Evolutionary conservation across 2,888 invertebrate species (phyloP).

Genomic region (Bugulina stolonifera): DNA sequence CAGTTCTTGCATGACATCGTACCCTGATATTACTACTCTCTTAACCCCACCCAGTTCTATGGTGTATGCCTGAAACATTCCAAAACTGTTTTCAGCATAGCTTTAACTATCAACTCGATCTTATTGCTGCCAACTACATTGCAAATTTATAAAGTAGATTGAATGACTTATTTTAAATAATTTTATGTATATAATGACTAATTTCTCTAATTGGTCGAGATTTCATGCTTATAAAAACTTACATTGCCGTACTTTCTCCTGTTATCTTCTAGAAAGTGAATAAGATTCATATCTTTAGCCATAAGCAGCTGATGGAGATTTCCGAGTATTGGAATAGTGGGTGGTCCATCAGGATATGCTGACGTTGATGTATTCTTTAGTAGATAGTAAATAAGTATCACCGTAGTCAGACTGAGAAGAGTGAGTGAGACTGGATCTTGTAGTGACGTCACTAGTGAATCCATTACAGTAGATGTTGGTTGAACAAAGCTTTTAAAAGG

Average conservation of each 20-base stretch:
- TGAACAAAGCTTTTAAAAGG: no score
- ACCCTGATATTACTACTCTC: not conserved
- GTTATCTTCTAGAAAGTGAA: conserved; percentile 3
- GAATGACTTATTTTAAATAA: no score
- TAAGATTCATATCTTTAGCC: not conserved
- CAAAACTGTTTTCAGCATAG: not conserved
- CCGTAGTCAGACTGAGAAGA: not conserved
- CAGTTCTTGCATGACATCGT: conserved; percentile 6
- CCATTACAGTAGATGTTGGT: no score
- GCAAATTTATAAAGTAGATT: no score
- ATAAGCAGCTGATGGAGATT: not conserved
- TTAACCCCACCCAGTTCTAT: conserved; percentile 7
- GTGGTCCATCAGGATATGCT: not conserved
- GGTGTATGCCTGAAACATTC: not conserved
- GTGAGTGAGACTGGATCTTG: not conserved
- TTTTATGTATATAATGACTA: no score
- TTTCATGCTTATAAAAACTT: no score
- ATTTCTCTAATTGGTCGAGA: no score
- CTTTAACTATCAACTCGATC: no score
- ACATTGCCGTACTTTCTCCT: conserved; percentile 5
- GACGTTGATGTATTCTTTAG: not conserved
- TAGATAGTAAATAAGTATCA: not conserved
- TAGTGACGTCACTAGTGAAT: no score
- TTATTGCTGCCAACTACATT: no score
- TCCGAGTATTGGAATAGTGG: not conserved